Base-by-base conservation (phyloP, 2,888 invertebrate genomes). In the Zootermopsis nevadensis region DNA sequence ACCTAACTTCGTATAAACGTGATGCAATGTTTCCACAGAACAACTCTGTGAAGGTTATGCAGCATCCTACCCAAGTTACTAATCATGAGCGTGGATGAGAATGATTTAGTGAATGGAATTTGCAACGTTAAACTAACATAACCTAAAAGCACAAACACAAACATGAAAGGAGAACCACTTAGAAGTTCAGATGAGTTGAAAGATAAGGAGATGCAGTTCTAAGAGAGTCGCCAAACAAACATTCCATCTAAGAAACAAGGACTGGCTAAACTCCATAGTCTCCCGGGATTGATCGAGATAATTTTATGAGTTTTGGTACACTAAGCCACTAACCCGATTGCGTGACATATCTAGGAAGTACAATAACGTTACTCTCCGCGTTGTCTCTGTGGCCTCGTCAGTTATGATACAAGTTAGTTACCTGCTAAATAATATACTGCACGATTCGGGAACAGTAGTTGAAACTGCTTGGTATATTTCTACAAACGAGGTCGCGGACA, bases 91-190 rank as follows among this genome's bases (percentile, higher is more conserved):
- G 31, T 33, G 7, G 24, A 2, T 30, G 69, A 31, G 31, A 30
- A 69, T 69, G 67, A 67, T 69, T 69, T 33, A 69, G 22, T 33
- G 33, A 69, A 69, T 33, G 69, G 33, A 33, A 33, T 33, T 69
- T 69, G 33, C 69, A 69, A 69, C 33, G 69, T 69, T 69, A 69
- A 69, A 69, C 69, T 69, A 69, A 33, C 69, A 69, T 69, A 33
- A 33, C 33, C 22, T 22, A 69, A 69, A 33, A 2, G 69, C 33
- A 69, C 33, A 69, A 69, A 69, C 69, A 69, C 69, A 69, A 69
- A 69, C 69, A 66, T 69, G 33, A 12, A 31, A 27, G 12, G 60
- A 69, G 31, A 8, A 15, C 19, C 69, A 19, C 31, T 31, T 33
- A 33, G 24, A 69, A 33, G 69, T 33, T 69, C n/a, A 60, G n/a